These are phyloP conservation scores for Pecten maximus DNA, from an alignment of 2,888 invertebrate genomes.

Conservation along the genomic window DNA sequence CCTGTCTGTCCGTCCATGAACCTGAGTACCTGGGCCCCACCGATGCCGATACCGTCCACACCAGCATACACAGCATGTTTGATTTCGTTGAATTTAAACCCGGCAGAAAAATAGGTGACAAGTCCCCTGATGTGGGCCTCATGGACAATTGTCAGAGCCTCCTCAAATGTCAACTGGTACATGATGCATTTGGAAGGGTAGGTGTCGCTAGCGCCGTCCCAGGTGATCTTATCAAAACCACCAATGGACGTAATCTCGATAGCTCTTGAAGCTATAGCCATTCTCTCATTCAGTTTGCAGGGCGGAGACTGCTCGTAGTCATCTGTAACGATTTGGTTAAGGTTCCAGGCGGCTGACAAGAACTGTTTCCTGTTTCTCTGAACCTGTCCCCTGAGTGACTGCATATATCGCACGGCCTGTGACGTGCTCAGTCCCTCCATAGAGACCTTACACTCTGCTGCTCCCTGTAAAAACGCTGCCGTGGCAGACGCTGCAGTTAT, in stretches of 20 bases:
- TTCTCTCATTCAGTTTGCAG: constrained; percentile 53
- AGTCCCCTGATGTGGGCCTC: constrained; percentile 57
- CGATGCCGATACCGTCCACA: constrained; percentile 68
- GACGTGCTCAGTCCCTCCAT: constrained; percentile 68
- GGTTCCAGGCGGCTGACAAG: constrained; percentile 70
- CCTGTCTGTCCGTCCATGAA: constrained; percentile 55
- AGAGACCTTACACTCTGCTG: constrained; percentile 67
- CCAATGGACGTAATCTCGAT: constrained; percentile 64
- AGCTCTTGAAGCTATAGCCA: constrained; percentile 65
- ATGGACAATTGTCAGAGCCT: constrained; percentile 59
- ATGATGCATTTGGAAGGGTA: constrained; percentile 59
- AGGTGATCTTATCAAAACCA: constrained; percentile 61
- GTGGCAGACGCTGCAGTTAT: constrained; percentile 67
- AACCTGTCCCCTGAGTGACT: constrained; percentile 61
- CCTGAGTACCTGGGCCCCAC: constrained; percentile 66
- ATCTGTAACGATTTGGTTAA: constrained; percentile 63
- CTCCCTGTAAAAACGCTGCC: constrained; percentile 67
- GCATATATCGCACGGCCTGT: constrained; percentile 67
- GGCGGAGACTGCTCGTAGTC: constrained; percentile 56
- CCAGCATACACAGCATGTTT: constrained; percentile 68
- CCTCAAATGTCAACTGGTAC: constrained; percentile 58
- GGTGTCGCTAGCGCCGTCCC: constrained; percentile 58
- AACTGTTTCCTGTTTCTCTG: constrained; percentile 61
- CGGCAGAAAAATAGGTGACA: constrained; percentile 65
- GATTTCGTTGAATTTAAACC: constrained; percentile 70